These are phyloP conservation scores for Porites evermanni DNA, from an alignment of 92 coral and sea anemone species.

Conservation along the genomic window DNA sequence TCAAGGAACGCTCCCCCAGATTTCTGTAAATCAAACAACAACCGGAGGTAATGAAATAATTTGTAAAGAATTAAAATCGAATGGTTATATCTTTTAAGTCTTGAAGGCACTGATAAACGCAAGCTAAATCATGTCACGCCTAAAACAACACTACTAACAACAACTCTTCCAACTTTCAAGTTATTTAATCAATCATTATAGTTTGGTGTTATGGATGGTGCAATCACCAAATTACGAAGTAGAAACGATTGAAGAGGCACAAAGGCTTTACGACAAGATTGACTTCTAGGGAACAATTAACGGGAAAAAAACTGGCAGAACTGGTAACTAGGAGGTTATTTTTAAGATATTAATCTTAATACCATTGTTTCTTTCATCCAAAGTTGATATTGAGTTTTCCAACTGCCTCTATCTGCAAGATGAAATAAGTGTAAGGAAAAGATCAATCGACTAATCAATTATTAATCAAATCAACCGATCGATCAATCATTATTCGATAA, in stretches of 20 bases:
- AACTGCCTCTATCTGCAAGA: constrained; percentile 62
- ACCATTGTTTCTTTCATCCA: constrained; percentile 85
- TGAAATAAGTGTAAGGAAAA: neutral
- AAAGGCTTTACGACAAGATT: no score
- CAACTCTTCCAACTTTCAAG: no score
- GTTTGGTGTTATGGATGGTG: no score
- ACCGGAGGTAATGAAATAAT: neutral
- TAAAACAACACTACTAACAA: no score
- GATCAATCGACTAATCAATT: neutral
- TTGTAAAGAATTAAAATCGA: neutral
- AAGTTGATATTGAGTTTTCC: constrained; percentile 75
- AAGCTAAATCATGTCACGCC: no score
- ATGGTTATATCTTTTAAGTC: no score
- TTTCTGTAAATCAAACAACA: constrained; percentile 54
- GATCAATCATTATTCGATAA: no score
- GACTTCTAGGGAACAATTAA: neutral
- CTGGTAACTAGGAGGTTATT: no score
- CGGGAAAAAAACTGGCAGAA: neutral
- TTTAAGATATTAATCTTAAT: neutral
- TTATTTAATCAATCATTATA: no score
- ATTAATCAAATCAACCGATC: neutral
- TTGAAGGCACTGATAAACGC: no score
- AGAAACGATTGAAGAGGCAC: no score
- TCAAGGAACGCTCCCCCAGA: constrained; percentile 65
- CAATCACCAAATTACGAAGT: no score